Evolutionary conservation across 2,888 invertebrate genomes (phyloP).

Genomic region (Tenthredo distinguenda): DNA sequence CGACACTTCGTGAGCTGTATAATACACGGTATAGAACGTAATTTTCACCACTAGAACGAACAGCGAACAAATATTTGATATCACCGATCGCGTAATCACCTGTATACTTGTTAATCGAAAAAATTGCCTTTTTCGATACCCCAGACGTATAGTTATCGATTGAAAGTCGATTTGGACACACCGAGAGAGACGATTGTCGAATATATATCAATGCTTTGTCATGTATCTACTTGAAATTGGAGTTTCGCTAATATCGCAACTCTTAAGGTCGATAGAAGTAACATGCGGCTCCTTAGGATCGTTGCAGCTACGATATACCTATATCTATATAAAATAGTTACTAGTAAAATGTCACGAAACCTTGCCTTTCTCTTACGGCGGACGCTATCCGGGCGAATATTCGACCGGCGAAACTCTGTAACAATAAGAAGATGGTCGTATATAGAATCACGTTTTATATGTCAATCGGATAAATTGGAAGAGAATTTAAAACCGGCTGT

Average conservation of each 20-base stretch:
- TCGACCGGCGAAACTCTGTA: slow-evolving; percentile 40
- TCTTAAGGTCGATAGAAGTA: slow-evolving; percentile 36
- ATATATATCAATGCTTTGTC: not conserved
- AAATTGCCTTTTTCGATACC: not conserved
- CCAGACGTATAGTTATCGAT: no score
- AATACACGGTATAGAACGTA: slow-evolving; percentile 23
- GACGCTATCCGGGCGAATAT: slow-evolving; percentile 49
- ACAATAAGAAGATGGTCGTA: slow-evolving; percentile 45
- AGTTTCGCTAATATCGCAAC: slow-evolving; percentile 16
- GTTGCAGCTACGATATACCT: not conserved
- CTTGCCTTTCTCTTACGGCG: slow-evolving; percentile 50
- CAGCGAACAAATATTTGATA: slow-evolving; percentile 32
- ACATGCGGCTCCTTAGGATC: not conserved
- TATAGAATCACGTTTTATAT: not conserved
- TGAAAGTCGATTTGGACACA: no score
- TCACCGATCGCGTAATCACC: not conserved
- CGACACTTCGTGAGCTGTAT: slow-evolving; percentile 39
- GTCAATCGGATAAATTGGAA: not conserved
- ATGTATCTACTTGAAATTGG: not conserved
- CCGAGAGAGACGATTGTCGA: no score
- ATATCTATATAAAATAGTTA: slow-evolving; percentile 40
- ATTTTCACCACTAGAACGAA: slow-evolving; percentile 26
- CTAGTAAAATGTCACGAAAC: slow-evolving; percentile 50
- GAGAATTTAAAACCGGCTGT: not conserved
- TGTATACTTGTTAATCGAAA: not conserved